Base-by-base conservation (phyloP, 2,797 vertebrate species). In the Threskiornis aethiopicus region DNA sequence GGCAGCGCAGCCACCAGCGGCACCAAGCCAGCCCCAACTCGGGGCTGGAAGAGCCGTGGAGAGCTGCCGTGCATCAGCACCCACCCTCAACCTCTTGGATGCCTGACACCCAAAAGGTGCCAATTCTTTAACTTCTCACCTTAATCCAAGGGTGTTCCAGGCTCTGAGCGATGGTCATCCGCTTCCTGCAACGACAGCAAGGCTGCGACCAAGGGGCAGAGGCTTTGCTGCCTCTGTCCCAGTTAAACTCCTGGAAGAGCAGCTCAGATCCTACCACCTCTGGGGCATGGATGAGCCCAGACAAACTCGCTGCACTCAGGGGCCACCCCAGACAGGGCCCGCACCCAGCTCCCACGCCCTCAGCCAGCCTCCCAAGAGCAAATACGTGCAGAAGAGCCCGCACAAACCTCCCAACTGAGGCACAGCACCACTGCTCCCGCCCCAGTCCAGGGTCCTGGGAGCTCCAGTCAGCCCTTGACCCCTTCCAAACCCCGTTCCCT, bases 131-230 rank as follows among this genome's bases (percentile, higher is more conserved):
- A 57, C 9, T 72, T 44, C 98, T 92, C 77, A 99, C 99, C 99
- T 99, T 99, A 97, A 99, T 99, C 99, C 99, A 99, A 14, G 99
- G 98, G 84, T 99, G 99, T 70, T 99, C 98, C 80, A 99, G 98
- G 96, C 99, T 99, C 91, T 99, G 99, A 47, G 99, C 98, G 4
- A 99, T 99, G 0, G 99, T 99, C 99, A 99, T 99, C 82, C 99
- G 98, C 96, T 99, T 99, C 98, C 99, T 99, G 91, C 51, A 95
- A 93, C 1, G 37, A 81, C 62, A 90, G 29, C n/a, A 29, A 67
- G 55, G 83, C 77, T 77, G 80, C 0, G 4, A 25, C 22, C 4
- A 0, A 57, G 62, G 65, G 59, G 26, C 41, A 51, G 37, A 70
- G 72, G 10, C 39, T 85, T 26, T 8, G 52, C 52, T 87, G 73